phyloP scores from a whole-genome alignment of 2,888 invertebrate genomes.

The Coremacera marginata region DNA sequence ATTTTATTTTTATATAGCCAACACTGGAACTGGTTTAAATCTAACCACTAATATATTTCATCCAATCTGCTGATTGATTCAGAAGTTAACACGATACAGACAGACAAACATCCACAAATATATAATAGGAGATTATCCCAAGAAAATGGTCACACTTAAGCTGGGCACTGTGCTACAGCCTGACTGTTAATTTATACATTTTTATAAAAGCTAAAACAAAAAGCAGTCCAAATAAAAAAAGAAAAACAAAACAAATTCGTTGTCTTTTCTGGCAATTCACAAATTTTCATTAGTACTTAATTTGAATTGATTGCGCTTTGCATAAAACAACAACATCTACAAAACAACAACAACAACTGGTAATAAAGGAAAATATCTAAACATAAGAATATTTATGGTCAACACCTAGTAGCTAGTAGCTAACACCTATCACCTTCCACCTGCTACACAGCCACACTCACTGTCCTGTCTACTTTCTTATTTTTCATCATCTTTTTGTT shows the following conservation, averaged over 20 bases:
- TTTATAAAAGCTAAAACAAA: neutral
- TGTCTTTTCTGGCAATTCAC: neutral
- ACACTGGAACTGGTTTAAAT: too few relatives aligned
- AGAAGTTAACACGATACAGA: too few relatives aligned
- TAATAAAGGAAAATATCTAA: neutral
- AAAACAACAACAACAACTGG: neutral
- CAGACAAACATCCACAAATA: too few relatives aligned
- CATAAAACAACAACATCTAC: neutral
- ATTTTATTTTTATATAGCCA: too few relatives aligned
- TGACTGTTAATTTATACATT: too few relatives aligned
- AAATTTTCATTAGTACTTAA: constrained; percentile 21
- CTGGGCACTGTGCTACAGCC: too few relatives aligned
- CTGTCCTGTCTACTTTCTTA: neutral
- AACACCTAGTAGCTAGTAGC: neutral
- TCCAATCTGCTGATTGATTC: too few relatives aligned
- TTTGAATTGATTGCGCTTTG: constrained; percentile 20
- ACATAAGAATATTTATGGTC: neutral
- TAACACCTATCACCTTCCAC: neutral
- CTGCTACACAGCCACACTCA: neutral
- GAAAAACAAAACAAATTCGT: neutral
- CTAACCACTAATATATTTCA: too few relatives aligned
- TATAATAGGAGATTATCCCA: too few relatives aligned
- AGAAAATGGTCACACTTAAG: neutral
- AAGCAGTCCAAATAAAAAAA: neutral
- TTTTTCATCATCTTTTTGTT: neutral